These are phyloP conservation scores for Danio choprae DNA, from an alignment of 2,797 vertebrate species.

Conservation along the genomic window DNA sequence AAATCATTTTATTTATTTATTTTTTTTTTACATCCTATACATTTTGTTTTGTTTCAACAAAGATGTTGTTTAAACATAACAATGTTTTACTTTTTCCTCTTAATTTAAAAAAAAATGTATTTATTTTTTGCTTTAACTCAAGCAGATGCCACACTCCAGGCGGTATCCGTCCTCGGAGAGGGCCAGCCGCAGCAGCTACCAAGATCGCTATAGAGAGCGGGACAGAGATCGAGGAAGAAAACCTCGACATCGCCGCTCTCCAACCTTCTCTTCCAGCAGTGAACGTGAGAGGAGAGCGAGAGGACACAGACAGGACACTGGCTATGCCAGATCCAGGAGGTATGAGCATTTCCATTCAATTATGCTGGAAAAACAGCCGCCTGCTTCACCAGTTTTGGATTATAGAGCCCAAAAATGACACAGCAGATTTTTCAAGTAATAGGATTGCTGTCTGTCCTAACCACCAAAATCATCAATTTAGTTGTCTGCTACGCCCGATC, in stretches of 20 bases:
- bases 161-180: conserved; percentile 92
- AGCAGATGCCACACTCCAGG: conserved; percentile 94
- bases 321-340: conserved; percentile 92
- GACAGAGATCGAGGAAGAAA: conserved; percentile 86
- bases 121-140: neutral
- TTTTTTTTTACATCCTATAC: no score
- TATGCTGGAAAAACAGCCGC: neutral
- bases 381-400: neutral
- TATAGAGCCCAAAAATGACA: neutral
- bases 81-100: no score
- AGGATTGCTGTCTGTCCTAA: neutral
- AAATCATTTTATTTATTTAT: no score
- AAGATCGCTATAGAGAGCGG: conserved; percentile 88
- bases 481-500: no score
- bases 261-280: conserved; percentile 88
- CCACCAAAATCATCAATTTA: neutral
- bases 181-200: conserved; percentile 92
- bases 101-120: neutral
- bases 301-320: conserved; percentile 84
- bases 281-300: conserved; percentile 83
- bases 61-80: no score
- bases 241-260: conserved; percentile 87
- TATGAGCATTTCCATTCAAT: conserved; percentile 57
- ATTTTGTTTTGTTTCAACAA: no score
- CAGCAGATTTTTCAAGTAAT: neutral